Evolutionary conservation across 1,140 invertebrate species (phyloP).

Genomic region (Megalonaias nervosa): DNA sequence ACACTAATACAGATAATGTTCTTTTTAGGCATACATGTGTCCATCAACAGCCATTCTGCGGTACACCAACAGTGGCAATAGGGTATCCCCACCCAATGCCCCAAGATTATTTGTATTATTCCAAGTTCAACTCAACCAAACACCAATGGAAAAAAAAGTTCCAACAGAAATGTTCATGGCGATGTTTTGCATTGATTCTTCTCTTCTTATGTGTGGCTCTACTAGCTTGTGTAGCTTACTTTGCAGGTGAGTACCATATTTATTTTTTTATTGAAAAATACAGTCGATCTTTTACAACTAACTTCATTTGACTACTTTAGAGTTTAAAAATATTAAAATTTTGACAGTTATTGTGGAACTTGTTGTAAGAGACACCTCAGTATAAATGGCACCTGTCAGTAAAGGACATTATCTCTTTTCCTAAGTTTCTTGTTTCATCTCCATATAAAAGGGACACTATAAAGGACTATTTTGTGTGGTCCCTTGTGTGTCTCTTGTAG

Average conservation of each 20-base stretch:
- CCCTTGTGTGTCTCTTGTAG: no score
- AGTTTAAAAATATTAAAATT: no score
- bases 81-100: constrained; percentile 72
- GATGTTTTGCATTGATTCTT: constrained; percentile 88
- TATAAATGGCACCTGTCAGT: no score
- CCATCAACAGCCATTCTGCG: constrained; percentile 76
- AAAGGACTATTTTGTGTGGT: no score
- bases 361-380: no score
- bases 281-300: no score
- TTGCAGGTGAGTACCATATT: constrained; percentile 82
- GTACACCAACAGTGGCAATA: constrained; percentile 79
- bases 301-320: no score
- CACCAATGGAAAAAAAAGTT: constrained; percentile 75
- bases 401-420: no score
- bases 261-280: not conserved
- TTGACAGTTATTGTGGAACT: no score
- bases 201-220: constrained; percentile 86
- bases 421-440: no score
- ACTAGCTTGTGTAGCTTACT: constrained; percentile 86
- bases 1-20: constrained; percentile 19
- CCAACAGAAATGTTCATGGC: constrained; percentile 83
- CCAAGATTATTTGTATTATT: constrained; percentile 88
- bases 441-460: no score
- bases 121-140: constrained; percentile 88
- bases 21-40: constrained; percentile 74